A percentile compares a stretch with the other conserved stretches of the same genome.
These are phyloP conservation scores for Epinephelus malabaricus DNA, from an alignment of 2,797 vertebrate genomes.

Conservation along the genomic window DNA sequence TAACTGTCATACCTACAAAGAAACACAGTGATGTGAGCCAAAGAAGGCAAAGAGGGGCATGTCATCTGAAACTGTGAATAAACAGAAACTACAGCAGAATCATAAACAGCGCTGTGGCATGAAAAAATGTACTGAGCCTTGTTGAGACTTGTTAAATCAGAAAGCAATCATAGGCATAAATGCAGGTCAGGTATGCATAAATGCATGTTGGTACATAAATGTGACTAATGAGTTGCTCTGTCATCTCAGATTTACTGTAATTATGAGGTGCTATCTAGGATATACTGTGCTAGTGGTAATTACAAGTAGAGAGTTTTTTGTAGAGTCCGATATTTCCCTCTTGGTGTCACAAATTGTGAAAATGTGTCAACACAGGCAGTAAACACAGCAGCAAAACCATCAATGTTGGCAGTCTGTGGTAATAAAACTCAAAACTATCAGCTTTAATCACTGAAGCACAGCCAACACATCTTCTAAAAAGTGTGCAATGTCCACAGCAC, in stretches of 20 bases:
- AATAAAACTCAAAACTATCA: slow-evolving; percentile 55
- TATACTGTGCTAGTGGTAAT: slow-evolving; percentile 43
- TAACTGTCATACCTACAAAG: slow-evolving; percentile 94
- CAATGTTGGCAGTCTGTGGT: slow-evolving; percentile 30
- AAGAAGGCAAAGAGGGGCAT: slow-evolving; percentile 30
- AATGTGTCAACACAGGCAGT: slow-evolving; percentile 44
- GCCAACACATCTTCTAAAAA: slow-evolving; percentile 36
- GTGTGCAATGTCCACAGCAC: slow-evolving; percentile 9
- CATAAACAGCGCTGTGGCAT: slow-evolving; percentile 33
- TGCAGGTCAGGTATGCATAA: slow-evolving; percentile 41
- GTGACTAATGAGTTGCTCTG: slow-evolving; percentile 43
- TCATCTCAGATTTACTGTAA: slow-evolving; percentile 40
- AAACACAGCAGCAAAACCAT: slow-evolving; percentile 54
- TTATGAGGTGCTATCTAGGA: slow-evolving; percentile 31
- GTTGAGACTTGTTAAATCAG: slow-evolving; percentile 33
- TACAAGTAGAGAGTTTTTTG: slow-evolving; percentile 30
- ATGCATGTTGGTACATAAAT: slow-evolving; percentile 43
- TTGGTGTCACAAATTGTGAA: slow-evolving; percentile 52
- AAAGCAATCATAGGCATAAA: slow-evolving; percentile 33
- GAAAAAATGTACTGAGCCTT: slow-evolving; percentile 3
- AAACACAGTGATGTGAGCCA: slow-evolving; percentile 50
- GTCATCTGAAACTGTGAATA: slow-evolving; percentile 20
- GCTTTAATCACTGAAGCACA: slow-evolving; percentile 51
- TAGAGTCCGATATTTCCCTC: slow-evolving; percentile 31
- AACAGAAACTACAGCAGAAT: slow-evolving; percentile 41